These are phyloP conservation scores for Sipha maydis DNA, from an alignment of 2,888 invertebrate genomes.

Conservation along the genomic window DNA sequence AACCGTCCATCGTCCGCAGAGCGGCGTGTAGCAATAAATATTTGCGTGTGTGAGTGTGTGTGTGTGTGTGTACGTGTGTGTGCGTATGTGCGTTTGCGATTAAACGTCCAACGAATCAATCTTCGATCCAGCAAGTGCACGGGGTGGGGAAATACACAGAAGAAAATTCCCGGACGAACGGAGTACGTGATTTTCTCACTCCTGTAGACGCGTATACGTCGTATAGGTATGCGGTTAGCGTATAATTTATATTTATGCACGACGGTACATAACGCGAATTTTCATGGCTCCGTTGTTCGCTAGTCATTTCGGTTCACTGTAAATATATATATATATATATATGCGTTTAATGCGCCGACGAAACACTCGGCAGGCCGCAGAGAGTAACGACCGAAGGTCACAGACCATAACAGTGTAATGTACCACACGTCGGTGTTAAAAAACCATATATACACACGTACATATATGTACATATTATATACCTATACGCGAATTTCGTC, in stretches of 20 bases:
- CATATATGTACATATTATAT: background rate
- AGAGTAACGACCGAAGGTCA: slow-evolving; percentile 59
- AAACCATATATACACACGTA: background rate
- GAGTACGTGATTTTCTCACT: background rate
- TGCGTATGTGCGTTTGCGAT: slow-evolving; percentile 11
- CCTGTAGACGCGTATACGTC: background rate
- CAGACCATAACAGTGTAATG: slow-evolving; percentile 39
- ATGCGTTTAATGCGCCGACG: background rate
- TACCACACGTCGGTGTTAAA: background rate
- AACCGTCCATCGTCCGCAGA: slow-evolving; percentile 24
- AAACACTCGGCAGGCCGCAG: slow-evolving; percentile 12
- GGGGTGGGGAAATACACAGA: too few relatives aligned
- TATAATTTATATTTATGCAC: background rate
- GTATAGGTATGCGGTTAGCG: too few relatives aligned
- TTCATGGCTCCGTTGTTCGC: slow-evolving; percentile 48
- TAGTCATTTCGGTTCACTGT: slow-evolving; percentile 29
- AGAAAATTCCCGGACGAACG: background rate
- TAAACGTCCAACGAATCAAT: slow-evolving; percentile 33
- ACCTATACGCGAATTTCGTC: background rate
- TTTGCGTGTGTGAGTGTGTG: too few relatives aligned
- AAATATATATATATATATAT: background rate
- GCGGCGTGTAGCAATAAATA: too few relatives aligned
- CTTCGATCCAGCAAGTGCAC: background rate
- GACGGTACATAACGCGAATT: slow-evolving; percentile 45
- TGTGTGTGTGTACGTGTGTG: too few relatives aligned